phyloP scores from a whole-genome alignment of 2,113 vertebrate genomes.

The Daboia siamensis region DNA sequence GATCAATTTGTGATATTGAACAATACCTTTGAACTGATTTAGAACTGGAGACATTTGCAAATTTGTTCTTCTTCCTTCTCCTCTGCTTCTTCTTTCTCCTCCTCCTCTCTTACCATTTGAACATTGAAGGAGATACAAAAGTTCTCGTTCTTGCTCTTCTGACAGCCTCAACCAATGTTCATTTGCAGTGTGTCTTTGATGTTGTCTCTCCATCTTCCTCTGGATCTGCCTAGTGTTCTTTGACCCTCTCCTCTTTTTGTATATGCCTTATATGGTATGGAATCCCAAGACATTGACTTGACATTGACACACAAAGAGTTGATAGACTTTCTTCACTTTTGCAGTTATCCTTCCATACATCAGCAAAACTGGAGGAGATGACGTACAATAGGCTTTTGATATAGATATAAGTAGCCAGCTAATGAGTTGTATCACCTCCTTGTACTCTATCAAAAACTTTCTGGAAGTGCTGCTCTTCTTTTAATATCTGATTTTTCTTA shows the following conservation, averaged over 20 bases:
- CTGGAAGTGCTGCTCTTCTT: no score
- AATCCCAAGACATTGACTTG: background rate
- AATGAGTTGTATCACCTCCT: no score
- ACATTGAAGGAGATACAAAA: background rate
- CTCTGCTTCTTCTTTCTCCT: no score
- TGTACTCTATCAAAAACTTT: no score
- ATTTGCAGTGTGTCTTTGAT: background rate
- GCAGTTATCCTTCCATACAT: background rate
- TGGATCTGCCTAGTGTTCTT: background rate
- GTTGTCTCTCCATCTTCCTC: background rate
- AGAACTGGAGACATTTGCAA: background rate
- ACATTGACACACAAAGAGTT: background rate
- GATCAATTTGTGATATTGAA: background rate
- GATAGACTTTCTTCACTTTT: background rate
- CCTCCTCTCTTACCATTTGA: no score
- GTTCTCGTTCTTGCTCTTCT: background rate
- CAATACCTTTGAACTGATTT: background rate
- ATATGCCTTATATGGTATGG: background rate
- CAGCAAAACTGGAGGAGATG: no score
- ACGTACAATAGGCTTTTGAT: no score
- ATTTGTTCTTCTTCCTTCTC: background rate
- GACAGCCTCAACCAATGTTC: background rate
- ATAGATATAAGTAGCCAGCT: no score
- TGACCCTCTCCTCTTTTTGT: background rate
- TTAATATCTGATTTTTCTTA: no score